Base-by-base conservation (phyloP, 2,113 vertebrate genomes). In the Zosterops lateralis region DNA sequence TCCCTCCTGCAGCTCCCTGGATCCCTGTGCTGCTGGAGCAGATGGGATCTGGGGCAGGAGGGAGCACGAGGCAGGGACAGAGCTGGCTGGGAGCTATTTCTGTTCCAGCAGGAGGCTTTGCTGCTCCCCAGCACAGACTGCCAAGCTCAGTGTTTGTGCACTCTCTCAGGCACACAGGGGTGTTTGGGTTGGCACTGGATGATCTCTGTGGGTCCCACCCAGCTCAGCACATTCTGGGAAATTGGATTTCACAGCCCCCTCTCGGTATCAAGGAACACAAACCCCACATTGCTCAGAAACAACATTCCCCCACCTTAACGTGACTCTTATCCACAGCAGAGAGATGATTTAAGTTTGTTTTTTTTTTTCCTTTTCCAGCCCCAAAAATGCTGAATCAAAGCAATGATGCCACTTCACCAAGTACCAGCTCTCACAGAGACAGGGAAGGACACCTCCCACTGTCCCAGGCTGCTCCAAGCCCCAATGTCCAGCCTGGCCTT, bases 301-400 rank as follows among this genome's bases (percentile, higher is more conserved):
- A 67, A 7, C 14, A 13, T 8, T 40, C 9, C 3, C 31, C 19
- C 45, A 32, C 5, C 1, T 16, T 11, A 16, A 26, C 58, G 12
- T 16, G 32, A 31, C 12, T 2, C 18, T 14, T 10, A 4, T 1
- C 8, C 1, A 3, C 0, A 60, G 29, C 26, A 22, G 4, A 3
- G 7, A 31, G 4, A 3, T 9, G 26, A 10, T 17, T 80, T 24
- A 2, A 25, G 20, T 2, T 9, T 36, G 0, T 6, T 18, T 53
- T 51, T 31, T 28, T 45, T 45, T 45, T 45, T 45, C 13, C 11
- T 53, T 6, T 42, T 70, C 56, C 22, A 36, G 7, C 32, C 14
- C 32, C 1, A 36, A 28, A 57, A 45, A 32, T 5, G 17, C 21
- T 38, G 45, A 68, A 20, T 17, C 10, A 50, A 68, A 64, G 45